Conservation (phyloP, 2,113 vertebrate genomes). For the Daubentonia madagascariensis region DNA sequence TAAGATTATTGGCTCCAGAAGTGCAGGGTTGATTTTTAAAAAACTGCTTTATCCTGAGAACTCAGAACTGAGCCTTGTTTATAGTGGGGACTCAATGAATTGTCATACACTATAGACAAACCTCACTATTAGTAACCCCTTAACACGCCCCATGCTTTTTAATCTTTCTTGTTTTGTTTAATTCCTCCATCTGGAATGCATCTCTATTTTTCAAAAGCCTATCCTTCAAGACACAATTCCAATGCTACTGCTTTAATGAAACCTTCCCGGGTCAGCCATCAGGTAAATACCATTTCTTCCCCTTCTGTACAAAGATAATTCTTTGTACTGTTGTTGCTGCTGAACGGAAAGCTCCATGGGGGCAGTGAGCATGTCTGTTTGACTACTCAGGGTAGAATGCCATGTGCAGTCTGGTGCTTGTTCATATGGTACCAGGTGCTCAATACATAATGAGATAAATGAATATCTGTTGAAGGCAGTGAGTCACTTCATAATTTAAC, state of each 20-base stretch:
- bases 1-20: not conserved
- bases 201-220: slow-evolving; percentile 5
- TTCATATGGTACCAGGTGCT: not conserved
- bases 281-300: not conserved
- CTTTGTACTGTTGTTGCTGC: not conserved
- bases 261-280: not conserved
- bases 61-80: not conserved
- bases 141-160: not conserved
- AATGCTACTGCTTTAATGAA: not conserved
- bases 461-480: not conserved
- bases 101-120: not conserved
- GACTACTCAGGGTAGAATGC: not conserved
- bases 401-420: not conserved
- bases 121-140: not conserved
- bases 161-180: not conserved
- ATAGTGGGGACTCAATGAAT: not conserved
- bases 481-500: not conserved
- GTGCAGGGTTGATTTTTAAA: not conserved
- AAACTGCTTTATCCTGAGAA: not conserved
- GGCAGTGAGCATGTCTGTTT: not conserved
- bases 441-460: not conserved
- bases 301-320: not conserved
- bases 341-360: not conserved
- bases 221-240: not conserved
- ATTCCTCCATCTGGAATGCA: not conserved